Percentiles rank a stretch among this genome's conserved stretches.
Evolutionary conservation across 2,888 invertebrate species (phyloP).

Genomic region (Thysanoteuthis rhombus): DNA sequence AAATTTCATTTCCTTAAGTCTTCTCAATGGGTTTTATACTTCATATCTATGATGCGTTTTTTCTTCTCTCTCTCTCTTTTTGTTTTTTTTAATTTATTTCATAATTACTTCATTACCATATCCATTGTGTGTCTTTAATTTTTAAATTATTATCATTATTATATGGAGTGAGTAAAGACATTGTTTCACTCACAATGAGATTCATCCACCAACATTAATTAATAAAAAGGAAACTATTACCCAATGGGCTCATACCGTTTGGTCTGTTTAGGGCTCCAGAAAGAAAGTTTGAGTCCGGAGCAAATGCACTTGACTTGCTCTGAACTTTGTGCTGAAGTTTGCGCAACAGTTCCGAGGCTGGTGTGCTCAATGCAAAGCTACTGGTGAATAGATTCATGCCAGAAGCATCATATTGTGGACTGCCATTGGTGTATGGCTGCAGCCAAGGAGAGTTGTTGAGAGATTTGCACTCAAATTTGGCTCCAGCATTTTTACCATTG

Average conservation of each 20-base stretch:
- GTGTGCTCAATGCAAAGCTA: conserved; percentile 60
- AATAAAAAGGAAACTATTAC: conserved; percentile 29
- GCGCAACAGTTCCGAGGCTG: conserved; percentile 66
- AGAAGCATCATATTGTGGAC: conserved; percentile 46
- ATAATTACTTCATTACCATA: background rate
- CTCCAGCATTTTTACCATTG: background rate
- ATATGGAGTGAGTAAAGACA: background rate
- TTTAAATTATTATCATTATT: background rate
- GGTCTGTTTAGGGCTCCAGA: conserved; percentile 30
- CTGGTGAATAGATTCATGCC: conserved; percentile 46
- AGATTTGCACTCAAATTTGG: conserved; percentile 16
- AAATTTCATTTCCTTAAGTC: background rate
- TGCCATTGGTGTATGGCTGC: conserved; percentile 48
- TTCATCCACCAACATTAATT: background rate
- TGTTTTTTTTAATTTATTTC: background rate
- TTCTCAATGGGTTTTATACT: background rate
- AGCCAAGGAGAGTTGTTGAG: conserved; percentile 43
- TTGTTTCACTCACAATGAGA: background rate
- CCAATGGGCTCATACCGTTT: conserved; percentile 28
- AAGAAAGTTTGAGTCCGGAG: conserved; percentile 36
- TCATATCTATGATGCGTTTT: background rate
- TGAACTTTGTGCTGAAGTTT: conserved; percentile 67
- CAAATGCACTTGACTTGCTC: conserved; percentile 50
- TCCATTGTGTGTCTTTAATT: background rate
- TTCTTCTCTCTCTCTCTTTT: background rate